These are phyloP conservation scores for Arrhamphus sclerolepis DNA, from an alignment of 2,797 vertebrate species.

Conservation along the genomic window DNA sequence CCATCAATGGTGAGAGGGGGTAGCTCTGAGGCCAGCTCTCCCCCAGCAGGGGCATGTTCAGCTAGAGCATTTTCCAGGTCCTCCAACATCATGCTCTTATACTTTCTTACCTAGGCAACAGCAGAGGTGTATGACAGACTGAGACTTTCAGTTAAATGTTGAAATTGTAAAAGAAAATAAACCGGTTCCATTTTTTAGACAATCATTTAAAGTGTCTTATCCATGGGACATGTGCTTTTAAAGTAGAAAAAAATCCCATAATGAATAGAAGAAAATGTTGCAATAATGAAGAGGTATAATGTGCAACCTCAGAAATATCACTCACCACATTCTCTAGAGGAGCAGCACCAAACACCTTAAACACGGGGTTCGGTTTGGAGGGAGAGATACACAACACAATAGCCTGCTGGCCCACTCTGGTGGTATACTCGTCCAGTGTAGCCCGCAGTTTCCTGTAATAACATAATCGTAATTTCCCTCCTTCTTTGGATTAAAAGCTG, in stretches of 20 bases:
- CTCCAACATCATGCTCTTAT: constrained; percentile 96
- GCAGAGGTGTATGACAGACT: background rate
- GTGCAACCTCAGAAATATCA: background rate
- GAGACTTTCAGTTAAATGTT: too few relatives aligned
- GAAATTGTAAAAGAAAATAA: background rate
- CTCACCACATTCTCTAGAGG: constrained; percentile 98
- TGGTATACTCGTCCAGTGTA: constrained; percentile 97
- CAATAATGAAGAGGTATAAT: too few relatives aligned
- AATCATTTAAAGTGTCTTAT: too few relatives aligned
- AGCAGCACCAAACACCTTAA: constrained; percentile 97
- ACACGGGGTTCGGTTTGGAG: constrained; percentile 96
- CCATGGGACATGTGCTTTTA: too few relatives aligned
- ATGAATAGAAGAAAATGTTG: too few relatives aligned
- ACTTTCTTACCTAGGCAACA: constrained; percentile 90
- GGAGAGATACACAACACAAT: constrained; percentile 97
- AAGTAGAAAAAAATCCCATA: too few relatives aligned
- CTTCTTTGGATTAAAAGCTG: background rate
- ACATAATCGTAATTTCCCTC: constrained; percentile 15
- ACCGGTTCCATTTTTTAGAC: too few relatives aligned
- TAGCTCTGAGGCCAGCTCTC: constrained; percentile 93
- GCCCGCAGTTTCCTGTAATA: constrained; percentile 91
- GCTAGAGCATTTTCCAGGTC: constrained; percentile 96
- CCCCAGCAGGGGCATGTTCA: constrained; percentile 93
- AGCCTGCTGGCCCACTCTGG: constrained; percentile 96
- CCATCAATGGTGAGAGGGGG: constrained; percentile 97